These are phyloP conservation scores for Trachelus iudaicus DNA, from an alignment of 2,888 invertebrate species.

Conservation along the genomic window DNA sequence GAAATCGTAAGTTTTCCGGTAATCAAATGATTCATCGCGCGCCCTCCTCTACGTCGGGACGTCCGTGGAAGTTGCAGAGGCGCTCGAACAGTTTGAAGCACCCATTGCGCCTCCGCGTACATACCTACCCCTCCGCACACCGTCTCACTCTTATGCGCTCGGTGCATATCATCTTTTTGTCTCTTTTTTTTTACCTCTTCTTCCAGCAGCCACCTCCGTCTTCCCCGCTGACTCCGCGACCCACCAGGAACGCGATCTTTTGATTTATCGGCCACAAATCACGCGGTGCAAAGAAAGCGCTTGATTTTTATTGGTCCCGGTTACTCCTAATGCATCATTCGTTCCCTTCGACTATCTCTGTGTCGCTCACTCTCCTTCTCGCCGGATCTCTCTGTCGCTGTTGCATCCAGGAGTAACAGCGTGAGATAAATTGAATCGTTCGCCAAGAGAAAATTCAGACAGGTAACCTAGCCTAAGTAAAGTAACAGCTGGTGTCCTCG, in stretches of 20 bases:
- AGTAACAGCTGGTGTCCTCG: background rate
- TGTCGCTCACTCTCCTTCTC: background rate
- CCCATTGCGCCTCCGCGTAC: background rate
- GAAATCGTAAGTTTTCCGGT: conserved; percentile 45
- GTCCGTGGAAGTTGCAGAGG: conserved; percentile 35
- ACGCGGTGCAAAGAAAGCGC: conserved; percentile 40
- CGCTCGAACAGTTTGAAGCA: conserved; percentile 14
- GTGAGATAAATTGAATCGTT: background rate
- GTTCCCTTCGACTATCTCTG: conserved; percentile 3
- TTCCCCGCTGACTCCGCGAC: background rate
- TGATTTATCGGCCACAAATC: conserved; percentile 51
- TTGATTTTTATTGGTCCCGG: conserved; percentile 50
- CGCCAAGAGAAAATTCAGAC: background rate
- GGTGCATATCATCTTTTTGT: background rate
- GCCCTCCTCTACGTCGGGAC: conserved; percentile 5
- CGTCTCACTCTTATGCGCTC: background rate
- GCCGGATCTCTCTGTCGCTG: background rate
- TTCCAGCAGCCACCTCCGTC: background rate
- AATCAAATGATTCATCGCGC: conserved; percentile 48
- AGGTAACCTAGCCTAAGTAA: background rate
- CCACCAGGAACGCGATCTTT: conserved; percentile 22
- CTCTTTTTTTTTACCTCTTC: background rate
- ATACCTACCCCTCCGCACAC: background rate
- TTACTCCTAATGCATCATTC: conserved; percentile 48
- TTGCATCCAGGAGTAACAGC: background rate